A percentile compares a stretch with the other conserved stretches of the same genome.
phyloP scores from a whole-genome alignment of 2,888 invertebrate genomes.

The Carterocephalus palaemon region DNA sequence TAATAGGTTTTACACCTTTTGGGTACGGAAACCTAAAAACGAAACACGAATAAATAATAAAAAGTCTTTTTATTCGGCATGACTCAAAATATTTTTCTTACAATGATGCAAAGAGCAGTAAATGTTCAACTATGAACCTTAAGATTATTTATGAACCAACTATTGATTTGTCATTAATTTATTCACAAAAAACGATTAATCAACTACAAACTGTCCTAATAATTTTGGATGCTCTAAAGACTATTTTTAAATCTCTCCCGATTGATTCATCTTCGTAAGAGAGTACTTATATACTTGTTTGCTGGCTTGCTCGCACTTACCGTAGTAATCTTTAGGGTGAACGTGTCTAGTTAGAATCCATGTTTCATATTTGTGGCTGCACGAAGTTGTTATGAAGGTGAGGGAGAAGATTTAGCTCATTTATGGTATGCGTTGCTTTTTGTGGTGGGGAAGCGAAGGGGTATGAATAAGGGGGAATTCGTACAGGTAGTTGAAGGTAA shows the following conservation, averaged over 20 bases:
- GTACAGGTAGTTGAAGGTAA: constrained; percentile 23
- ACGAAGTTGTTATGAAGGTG: constrained; percentile 17
- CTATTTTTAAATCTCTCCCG: background rate
- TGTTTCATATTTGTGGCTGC: constrained; percentile 13
- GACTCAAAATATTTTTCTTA: no score
- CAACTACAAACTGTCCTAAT: background rate
- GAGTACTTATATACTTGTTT: no score
- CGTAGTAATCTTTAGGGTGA: background rate
- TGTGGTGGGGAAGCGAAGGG: background rate
- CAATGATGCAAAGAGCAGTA: no score
- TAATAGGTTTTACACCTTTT: no score
- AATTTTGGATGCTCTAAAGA: background rate
- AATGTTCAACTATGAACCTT: no score
- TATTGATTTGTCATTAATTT: no score
- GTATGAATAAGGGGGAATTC: constrained; percentile 8
- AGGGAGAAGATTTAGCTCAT: constrained; percentile 15
- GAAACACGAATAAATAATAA: no score
- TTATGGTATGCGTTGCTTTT: constrained; percentile 17
- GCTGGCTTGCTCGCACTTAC: constrained; percentile 7
- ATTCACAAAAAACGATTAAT: background rate
- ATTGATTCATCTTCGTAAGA: constrained; percentile 13
- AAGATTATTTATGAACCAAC: no score
- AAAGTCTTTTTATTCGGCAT: no score
- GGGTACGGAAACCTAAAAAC: no score
- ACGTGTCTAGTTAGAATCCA: constrained; percentile 10